Base-by-base conservation (phyloP, 2,113 vertebrate genomes). In the Plecotus auritus region DNA sequence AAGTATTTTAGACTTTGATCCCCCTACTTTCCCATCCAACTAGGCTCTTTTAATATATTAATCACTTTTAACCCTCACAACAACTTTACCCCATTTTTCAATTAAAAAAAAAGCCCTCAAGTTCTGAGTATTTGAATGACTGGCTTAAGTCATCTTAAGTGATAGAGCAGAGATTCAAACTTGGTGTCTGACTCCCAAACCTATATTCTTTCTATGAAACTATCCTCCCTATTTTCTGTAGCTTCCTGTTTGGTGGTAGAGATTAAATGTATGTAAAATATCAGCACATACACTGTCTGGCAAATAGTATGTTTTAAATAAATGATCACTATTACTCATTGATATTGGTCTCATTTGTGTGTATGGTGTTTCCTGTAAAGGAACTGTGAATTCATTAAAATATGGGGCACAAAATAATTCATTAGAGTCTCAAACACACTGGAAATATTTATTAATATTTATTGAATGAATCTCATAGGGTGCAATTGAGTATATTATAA, bases 361-460 rank as follows among this genome's bases (percentile, higher is more conserved):
- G 20, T 56, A 45, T 73, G 42, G 20, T 76, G 54, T 69, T 59
- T 80, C 30, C 67, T 10, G 5, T 54, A 59, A 78, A 40, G 74
- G n/a, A 88, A n/a, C 67, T 76, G 10, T 49, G 51, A 87, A 35
- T 78, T 73, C 6, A 89, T 86, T 80, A 85, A 74, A 88, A 72
- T 90, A 54, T 8, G 12, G 28, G 42, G 40, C 35, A 92, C 85
- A 67, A 73, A 77, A 35, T 37, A 73, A 88, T 88, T 95, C 30
- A 81, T 77, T 64, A 13, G 20, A 67, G 35, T 26, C 20, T 77
- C 32, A 88, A 56, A 45, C 26, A 84, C 30, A 51, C 18, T 45
- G 45, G 56, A 88, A 90, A 87, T 80, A 84, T 66, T 54, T 80
- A 77, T 78, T 90, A 73, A 91, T 45, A 84, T 77, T 93, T 83